Evolutionary conservation across 2,113 vertebrate genomes (phyloP), one percentile per base, ranked within the genome.

Genomic region (Hystrix brachyura): DNA sequence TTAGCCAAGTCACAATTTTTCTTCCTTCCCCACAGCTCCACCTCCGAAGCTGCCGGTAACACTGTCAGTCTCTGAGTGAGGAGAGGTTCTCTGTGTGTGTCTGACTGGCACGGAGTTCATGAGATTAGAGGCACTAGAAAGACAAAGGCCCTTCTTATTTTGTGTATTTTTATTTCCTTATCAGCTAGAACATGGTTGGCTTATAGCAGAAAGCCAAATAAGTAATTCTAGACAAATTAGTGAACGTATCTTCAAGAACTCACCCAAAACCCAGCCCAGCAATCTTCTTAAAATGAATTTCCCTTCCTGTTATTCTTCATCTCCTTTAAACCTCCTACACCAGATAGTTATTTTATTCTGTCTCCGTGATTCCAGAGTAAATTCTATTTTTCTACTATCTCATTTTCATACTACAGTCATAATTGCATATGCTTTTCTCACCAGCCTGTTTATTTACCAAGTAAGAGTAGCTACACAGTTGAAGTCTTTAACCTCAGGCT

Each of bases 201-300:
- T 91, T 11, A 67, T 11, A 87, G 29, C 5, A 83, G 8, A 87
- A 92, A 87, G 18, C 34, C 83, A 92, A 69, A 74, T 38, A 93
- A 83, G 19, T 67, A 65, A 83, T 91, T 96, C 25, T 32, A 74
- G 86, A 67, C 18, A 53, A 88, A 94, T 69, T 62, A 80, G 10
- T 55, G 48, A 86, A 91, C 13, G 23, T 34, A 34, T 60, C 18
- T 64, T 87, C 5, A 91, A 72, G 60, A 93, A 46, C 14, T 86
- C 23, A 87, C 13, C 91, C 29, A 55, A 82, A 94, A 83, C 89
- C 11, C 4, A 55, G 19, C 13, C 32, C 5, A 43, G n/a, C 13
- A 53, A 6, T 78, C 1, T 12, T 78, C 7, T 46, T 59, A n/a
- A 78, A 92, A 57, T 1, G 48, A n/a, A 14, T 23, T 87, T 69